Conservation (phyloP, 2,888 invertebrate genomes). For the Conchocele bisecta region DNA sequence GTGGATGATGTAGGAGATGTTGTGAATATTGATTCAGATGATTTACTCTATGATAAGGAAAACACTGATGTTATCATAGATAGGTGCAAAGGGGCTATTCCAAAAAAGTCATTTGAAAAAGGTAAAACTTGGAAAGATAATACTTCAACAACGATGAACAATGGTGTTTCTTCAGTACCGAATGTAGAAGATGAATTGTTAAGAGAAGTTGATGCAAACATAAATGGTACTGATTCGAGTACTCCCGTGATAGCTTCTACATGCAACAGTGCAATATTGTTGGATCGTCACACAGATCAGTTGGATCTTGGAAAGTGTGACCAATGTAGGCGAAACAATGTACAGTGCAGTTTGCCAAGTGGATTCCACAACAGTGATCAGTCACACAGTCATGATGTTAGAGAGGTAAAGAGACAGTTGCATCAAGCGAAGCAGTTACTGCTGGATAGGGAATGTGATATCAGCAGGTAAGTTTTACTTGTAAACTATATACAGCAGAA, state of each 20-base stretch:
- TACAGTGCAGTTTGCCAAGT: slow-evolving; percentile 31
- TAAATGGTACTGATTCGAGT: slow-evolving; percentile 33
- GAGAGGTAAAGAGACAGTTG: slow-evolving; percentile 62
- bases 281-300: not conserved
- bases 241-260: not conserved
- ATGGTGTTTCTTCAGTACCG: slow-evolving; percentile 35
- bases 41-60: too few relatives aligned
- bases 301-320: slow-evolving; percentile 33
- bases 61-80: too few relatives aligned
- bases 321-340: slow-evolving; percentile 48
- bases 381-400: slow-evolving; percentile 43
- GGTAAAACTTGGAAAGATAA: not conserved
- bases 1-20: too few relatives aligned
- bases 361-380: slow-evolving; percentile 6
- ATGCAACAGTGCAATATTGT: slow-evolving; percentile 35
- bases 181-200: slow-evolving; percentile 75
- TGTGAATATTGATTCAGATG: too few relatives aligned
- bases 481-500: too few relatives aligned
- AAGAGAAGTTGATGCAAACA: slow-evolving; percentile 71
- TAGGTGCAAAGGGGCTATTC: not conserved
- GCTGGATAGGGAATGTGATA: slow-evolving; percentile 62
- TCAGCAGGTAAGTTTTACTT: slow-evolving; percentile 52
- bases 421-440: slow-evolving; percentile 63
- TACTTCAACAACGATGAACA: not conserved
- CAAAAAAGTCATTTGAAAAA: not conserved